Percentiles rank a stretch among this genome's conserved stretches.
Conservation (phyloP, 2,113 vertebrate genomes). For the Myodes glareolus region DNA sequence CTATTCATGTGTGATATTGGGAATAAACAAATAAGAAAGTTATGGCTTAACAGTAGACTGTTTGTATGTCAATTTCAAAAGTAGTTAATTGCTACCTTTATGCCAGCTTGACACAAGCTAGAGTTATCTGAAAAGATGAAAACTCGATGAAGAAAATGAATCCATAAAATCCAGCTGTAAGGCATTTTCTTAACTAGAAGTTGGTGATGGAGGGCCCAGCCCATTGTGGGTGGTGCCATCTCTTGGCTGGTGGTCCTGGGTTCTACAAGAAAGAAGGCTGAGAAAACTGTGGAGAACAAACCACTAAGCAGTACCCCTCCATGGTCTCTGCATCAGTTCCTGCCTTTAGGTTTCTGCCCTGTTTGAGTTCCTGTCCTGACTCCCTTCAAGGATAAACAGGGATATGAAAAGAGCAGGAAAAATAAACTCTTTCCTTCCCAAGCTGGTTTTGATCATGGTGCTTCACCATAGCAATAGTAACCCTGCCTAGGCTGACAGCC, state of each 20-base stretch:
- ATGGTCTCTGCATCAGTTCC: too few relatives aligned
- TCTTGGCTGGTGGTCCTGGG: too few relatives aligned
- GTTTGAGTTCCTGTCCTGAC: not conserved
- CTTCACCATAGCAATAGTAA: not conserved
- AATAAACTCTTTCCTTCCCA: not conserved
- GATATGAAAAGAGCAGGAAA: not conserved
- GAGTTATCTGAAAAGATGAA: not conserved
- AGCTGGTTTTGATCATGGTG: not conserved
- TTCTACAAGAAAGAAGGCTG: too few relatives aligned
- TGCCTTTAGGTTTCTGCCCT: not conserved
- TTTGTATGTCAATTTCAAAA: not conserved
- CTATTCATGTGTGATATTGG: not conserved
- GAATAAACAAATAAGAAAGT: not conserved
- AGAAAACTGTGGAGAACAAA: too few relatives aligned
- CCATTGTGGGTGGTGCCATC: too few relatives aligned
- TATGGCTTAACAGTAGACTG: not conserved
- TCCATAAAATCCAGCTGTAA: not conserved
- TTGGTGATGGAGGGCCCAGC: too few relatives aligned
- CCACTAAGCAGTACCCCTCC: too few relatives aligned
- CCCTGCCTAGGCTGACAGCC: too few relatives aligned
- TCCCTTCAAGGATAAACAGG: not conserved
- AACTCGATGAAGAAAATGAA: not conserved
- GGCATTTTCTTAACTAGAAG: not conserved
- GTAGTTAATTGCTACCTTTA: not conserved
- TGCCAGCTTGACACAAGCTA: not conserved